Base-by-base conservation (phyloP, 2,888 invertebrate genomes). In the Ephialtes manifestator region DNA sequence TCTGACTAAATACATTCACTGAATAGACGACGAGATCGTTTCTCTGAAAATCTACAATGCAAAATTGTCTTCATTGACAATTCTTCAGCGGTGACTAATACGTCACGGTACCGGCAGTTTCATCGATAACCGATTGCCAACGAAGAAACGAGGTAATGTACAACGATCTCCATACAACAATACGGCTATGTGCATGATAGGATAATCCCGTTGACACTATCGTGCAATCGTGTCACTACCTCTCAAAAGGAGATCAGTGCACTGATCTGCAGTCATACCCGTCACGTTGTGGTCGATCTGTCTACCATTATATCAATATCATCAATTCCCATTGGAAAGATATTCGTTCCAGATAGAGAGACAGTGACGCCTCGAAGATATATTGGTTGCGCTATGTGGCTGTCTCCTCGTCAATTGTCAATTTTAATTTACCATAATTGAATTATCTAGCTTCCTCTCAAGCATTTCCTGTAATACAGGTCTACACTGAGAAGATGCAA, bases 151-250 rank as follows among this genome's bases (percentile, higher is more conserved):
- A 11, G 55, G 7, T 46, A 24, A 68, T 67, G 51, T 10, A 55
- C 20, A 68, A 18, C 28, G 39, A 58, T 67, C 28, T 10, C n/a
- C 13, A 60, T 46, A 28, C 13, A 20, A 65, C 35, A 35, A 76
- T 31, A 53, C n/a, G 28, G 39, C 20, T 13, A 35, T 20, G 53
- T 15, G 65, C 15, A 18, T 43, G 43, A 60, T 18, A 28, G 28
- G 31, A 68, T 63, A 63, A 35, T 77, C 55, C 39, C 7, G 28
- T 77, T 60, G 58, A 60, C 43, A 31, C n/a, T 39, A 55, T 43
- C 28, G n/a, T n/a, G 48, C 28, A 39, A 43, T 76, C 76, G 53
- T 55, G 43, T 77, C 55, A 68, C 39, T 58, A 28, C 68, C 35
- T 77, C 58, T 77, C 43, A 55, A 20, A 55, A 55, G 46, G 77